Base-by-base conservation (phyloP, 2,113 vertebrate genomes). In the Serinus canaria region DNA sequence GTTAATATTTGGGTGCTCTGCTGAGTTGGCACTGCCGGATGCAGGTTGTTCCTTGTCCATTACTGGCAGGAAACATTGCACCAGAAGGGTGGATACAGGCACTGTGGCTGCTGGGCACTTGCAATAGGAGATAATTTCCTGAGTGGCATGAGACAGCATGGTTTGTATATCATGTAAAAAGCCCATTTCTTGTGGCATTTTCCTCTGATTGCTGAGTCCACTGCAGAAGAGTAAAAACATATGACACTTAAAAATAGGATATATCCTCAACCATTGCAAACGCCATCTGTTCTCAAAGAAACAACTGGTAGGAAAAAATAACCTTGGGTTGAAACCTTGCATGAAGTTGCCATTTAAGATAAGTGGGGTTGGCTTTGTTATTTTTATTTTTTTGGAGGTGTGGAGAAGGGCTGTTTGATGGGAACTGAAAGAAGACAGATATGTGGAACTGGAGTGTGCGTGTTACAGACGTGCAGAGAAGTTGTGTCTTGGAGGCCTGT, bases 231-330 rank as follows among this genome's bases (percentile, higher is more conserved):
- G 43, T 73, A 84, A 87, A 96, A 90, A 89, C 75, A 92, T 87
- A 89, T 91, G 92, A 95, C 66, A 92, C 91, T 94, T 96, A 97
- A 95, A 97, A 96, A 97, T 96, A 97, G 95, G 74, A 62, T 94
- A 35, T 83, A 90, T 88, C 82, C 87, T 90, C 91, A 96, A 83
- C 90, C 56, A 69, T 94, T 88, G 68, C 90, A 93, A 91, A 59
- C 13, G 35, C 94, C 95, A 95, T 95, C 95, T 97, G 96, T 95
- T 96, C 93, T 90, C 79, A 73, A 50, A 94, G 93, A 93, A 95
- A 97, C 94, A 96, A 94, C 92, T 92, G 94, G 83, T 77, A 70
- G 85, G 37, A 92, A 95, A 96, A 96, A 95, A 95, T 91, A 95
- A 90, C 90, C 92, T 78, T 75, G 89, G 92, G 89, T 91, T 95